Evolutionary conservation across 2,888 invertebrate species (phyloP).

Genomic region (Mechanitis mazaeus): DNA sequence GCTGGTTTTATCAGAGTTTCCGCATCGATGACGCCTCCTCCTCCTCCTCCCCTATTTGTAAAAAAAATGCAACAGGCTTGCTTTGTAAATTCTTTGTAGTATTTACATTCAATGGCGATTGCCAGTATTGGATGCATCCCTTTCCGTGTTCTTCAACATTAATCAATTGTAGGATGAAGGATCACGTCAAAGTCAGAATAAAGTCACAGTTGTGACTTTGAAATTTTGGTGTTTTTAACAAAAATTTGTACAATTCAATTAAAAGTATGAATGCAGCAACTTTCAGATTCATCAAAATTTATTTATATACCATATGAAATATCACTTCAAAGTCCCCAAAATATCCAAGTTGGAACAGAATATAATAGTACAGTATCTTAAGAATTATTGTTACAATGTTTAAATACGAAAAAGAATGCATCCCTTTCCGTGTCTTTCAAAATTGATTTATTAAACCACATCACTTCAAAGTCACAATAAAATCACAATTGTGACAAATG

Average conservation of each 20-base stretch:
- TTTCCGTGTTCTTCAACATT: background rate
- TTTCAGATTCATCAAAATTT: too few species aligned
- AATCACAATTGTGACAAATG: too few species aligned
- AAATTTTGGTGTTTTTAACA: too few species aligned
- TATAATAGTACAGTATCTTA: too few species aligned
- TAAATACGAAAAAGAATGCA: background rate
- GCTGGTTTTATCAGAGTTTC: conserved; percentile 46
- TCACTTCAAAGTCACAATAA: background rate
- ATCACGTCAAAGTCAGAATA: background rate
- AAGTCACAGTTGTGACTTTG: too few species aligned
- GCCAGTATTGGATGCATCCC: conserved; percentile 36
- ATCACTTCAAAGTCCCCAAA: too few species aligned
- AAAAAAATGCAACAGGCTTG: conserved; percentile 43
- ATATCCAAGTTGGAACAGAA: too few species aligned
- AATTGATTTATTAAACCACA: background rate
- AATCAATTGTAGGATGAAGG: background rate
- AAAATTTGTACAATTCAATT: too few species aligned
- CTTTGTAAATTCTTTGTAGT: conserved; percentile 41
- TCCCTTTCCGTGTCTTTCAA: conserved; percentile 15
- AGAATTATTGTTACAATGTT: too few species aligned
- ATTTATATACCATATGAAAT: too few species aligned
- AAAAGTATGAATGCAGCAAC: too few species aligned
- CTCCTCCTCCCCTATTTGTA: conserved; percentile 37
- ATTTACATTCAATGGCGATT: conserved; percentile 41
- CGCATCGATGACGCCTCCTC: conserved; percentile 42